Evolutionary conservation across 1,140 invertebrate species (phyloP).

Genomic region (Scaptomyza pallida): DNA sequence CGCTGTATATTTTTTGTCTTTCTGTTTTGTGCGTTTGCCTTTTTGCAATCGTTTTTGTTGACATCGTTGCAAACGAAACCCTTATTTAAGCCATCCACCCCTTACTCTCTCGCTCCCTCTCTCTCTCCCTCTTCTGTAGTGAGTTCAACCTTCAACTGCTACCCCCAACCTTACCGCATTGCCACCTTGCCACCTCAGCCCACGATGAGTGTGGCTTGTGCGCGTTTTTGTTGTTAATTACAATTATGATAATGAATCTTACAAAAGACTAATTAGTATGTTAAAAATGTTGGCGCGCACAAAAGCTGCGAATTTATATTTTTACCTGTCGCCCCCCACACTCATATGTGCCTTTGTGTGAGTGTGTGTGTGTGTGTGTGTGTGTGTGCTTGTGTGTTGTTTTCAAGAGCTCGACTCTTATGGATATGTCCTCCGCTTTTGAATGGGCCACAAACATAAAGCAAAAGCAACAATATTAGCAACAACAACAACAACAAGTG

Average conservation of each 20-base stretch:
- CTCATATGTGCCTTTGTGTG: too few species aligned
- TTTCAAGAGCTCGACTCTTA: constrained; percentile 47
- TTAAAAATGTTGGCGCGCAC: constrained; percentile 72
- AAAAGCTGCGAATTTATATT: constrained; percentile 59
- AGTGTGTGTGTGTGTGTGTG: constrained; percentile 1
- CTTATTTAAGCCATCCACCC: neutral
- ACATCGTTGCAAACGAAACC: constrained; percentile 24
- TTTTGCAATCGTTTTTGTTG: constrained; percentile 31
- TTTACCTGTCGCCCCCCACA: constrained; percentile 44
- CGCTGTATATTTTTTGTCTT: constrained; percentile 2
- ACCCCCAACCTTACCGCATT: too few species aligned
- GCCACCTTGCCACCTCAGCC: too few species aligned
- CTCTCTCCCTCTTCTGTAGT: too few species aligned
- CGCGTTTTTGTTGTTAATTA: constrained; percentile 74
- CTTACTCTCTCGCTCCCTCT: too few species aligned
- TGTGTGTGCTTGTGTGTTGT: constrained; percentile 18
- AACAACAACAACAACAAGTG: constrained; percentile 3
- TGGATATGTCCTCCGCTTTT: constrained; percentile 21
- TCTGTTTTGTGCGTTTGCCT: neutral
- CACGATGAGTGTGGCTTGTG: constrained; percentile 18
- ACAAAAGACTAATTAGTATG: constrained; percentile 79
- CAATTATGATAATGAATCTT: constrained; percentile 82
- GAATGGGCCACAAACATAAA: constrained; percentile 32
- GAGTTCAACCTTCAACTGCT: neutral
- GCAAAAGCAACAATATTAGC: constrained; percentile 27